These are phyloP conservation scores for Meandrina meandrites DNA, from an alignment of 92 coral and sea anemone species.

Conservation along the genomic window DNA sequence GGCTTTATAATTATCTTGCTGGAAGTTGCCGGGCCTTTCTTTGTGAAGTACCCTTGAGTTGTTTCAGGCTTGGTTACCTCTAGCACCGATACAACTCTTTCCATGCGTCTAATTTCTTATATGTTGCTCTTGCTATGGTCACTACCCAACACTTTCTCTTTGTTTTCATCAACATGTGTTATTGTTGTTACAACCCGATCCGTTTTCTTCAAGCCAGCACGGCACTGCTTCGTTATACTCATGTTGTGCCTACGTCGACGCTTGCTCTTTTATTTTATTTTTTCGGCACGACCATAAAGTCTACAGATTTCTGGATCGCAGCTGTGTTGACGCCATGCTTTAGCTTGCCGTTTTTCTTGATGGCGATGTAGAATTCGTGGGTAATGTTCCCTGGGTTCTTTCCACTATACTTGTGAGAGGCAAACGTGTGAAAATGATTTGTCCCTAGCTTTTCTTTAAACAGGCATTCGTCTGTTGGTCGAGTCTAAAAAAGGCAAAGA, in stretches of 20 bases:
- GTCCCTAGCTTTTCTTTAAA: constrained; percentile 72
- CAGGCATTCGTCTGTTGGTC: constrained; percentile 73
- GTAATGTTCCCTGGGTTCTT: constrained; percentile 56
- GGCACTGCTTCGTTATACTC: neutral
- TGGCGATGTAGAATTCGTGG: constrained; percentile 77
- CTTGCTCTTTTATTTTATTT: neutral
- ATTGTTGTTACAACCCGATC: neutral
- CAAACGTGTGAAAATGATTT: constrained; percentile 73
- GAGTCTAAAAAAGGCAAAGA: constrained; percentile 33
- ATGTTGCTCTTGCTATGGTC: neutral
- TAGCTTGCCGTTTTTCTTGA: constrained; percentile 78
- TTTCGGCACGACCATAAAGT: constrained; percentile 56
- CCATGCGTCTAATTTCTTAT: neutral
- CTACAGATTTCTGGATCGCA: constrained; percentile 67
- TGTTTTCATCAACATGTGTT: neutral
- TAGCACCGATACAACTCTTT: neutral
- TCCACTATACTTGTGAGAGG: constrained; percentile 79
- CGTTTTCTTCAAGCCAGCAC: neutral
- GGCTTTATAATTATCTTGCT: neutral
- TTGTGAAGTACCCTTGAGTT: neutral
- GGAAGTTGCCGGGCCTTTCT: neutral
- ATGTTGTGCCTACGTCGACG: neutral
- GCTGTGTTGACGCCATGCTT: constrained; percentile 78
- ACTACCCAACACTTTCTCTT: neutral
- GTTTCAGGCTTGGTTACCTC: neutral